phyloP scores from a whole-genome alignment of 2,888 invertebrate genomes.

The Yponomeuta malinellus region DNA sequence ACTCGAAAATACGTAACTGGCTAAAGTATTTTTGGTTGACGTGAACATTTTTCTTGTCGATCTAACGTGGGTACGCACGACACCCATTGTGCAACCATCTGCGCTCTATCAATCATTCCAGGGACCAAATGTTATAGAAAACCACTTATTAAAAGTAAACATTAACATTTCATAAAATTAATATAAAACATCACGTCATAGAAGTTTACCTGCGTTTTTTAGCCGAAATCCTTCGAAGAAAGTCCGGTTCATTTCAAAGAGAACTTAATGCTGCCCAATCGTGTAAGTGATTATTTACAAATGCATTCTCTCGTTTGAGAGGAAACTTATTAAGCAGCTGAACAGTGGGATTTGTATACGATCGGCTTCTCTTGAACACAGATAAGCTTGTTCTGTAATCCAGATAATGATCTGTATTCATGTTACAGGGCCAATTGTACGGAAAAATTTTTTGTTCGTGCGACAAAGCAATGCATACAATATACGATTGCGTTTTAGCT shows the following conservation, averaged over 20 bases:
- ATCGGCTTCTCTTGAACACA: slow-evolving; percentile 57
- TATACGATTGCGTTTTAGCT: slow-evolving; percentile 67
- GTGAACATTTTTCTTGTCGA: background rate
- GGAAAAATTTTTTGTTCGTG: slow-evolving; percentile 42
- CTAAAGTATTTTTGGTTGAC: background rate
- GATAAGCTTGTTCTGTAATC: slow-evolving; percentile 58
- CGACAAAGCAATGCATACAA: slow-evolving; percentile 41
- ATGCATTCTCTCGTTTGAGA: slow-evolving; percentile 35
- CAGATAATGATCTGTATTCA: slow-evolving; percentile 71
- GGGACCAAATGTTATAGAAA: slow-evolving; percentile 20
- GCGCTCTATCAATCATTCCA: slow-evolving; percentile 55
- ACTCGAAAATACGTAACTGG: too few relatives aligned
- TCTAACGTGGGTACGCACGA: slow-evolving; percentile 25
- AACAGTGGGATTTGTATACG: slow-evolving; percentile 48
- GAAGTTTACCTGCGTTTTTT: slow-evolving; percentile 1
- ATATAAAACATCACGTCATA: background rate
- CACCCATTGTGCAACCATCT: slow-evolving; percentile 58
- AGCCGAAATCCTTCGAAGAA: background rate
- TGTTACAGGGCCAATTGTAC: slow-evolving; percentile 64
- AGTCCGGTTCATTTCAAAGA: background rate
- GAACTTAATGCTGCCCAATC: slow-evolving; percentile 13
- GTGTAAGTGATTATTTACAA: slow-evolving; percentile 17
- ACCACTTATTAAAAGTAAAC: slow-evolving; percentile 20
- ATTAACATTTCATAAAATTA: slow-evolving; percentile 18
- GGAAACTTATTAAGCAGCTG: slow-evolving; percentile 55